A percentile compares a stretch with the other conserved stretches of the same genome.
Evolutionary conservation across 1,140 invertebrate species (phyloP).

Genomic region (Listronotus bonariensis): DNA sequence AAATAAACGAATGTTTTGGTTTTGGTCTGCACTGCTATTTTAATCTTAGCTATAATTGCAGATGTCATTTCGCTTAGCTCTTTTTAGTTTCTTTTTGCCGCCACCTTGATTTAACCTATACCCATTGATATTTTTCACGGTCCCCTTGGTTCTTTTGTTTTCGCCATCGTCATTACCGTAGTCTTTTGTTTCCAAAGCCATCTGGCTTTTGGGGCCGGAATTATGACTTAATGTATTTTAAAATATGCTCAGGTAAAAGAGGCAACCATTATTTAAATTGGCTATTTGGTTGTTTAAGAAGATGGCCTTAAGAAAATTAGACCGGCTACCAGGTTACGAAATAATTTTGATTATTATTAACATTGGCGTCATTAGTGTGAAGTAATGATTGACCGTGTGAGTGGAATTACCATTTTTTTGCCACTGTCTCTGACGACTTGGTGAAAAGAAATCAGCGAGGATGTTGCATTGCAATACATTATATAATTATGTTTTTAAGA

Average conservation of each 20-base stretch:
- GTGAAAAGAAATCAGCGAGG: no score
- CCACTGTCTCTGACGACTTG: no score
- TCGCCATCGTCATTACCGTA: not conserved
- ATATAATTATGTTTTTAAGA: no score
- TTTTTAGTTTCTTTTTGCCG: no score
- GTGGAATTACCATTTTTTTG: not conserved
- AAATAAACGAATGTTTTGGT: no score
- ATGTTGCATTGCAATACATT: no score
- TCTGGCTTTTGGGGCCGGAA: constrained; percentile 14
- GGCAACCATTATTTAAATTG: constrained; percentile 9
- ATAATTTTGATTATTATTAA: constrained; percentile 19
- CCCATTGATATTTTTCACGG: no score
- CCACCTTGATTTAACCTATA: no score
- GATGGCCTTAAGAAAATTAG: constrained; percentile 13
- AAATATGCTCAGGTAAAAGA: constrained; percentile 19
- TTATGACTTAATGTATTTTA: constrained; percentile 26
- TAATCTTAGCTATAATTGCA: no score
- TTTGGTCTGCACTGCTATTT: no score
- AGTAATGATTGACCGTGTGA: not conserved
- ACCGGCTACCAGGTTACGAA: constrained; percentile 22
- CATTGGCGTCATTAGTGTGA: constrained; percentile 13
- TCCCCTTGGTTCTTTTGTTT: not conserved
- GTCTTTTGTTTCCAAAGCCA: constrained; percentile 14
- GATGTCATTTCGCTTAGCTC: no score
- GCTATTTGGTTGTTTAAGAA: constrained; percentile 12